Conservation (phyloP, 1,140 invertebrate genomes). For the Cotesia chilonis region DNA sequence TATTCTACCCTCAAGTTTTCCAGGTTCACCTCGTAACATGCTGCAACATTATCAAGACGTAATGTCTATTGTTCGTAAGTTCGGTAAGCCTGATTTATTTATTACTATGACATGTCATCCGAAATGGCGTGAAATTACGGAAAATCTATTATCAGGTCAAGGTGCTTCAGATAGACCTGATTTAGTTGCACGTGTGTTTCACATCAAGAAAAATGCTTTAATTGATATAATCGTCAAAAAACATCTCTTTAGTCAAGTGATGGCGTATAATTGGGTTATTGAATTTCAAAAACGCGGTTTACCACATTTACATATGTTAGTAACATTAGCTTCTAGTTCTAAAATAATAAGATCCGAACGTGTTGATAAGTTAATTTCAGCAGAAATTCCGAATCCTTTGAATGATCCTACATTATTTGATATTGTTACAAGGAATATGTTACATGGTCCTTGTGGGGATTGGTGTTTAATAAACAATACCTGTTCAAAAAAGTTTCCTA, state of each 20-base stretch:
- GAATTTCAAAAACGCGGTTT: slow-evolving; percentile 26
- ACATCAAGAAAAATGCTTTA: slow-evolving; percentile 32
- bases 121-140: too few species aligned
- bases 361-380: slow-evolving; percentile 36
- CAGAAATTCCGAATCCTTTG: slow-evolving; percentile 36
- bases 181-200: slow-evolving; percentile 33
- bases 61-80: slow-evolving; percentile 60
- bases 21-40: slow-evolving; percentile 57
- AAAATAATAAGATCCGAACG: slow-evolving; percentile 25
- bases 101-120: not conserved
- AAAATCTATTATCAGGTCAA: too few species aligned
- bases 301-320: slow-evolving; percentile 30
- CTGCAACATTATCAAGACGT: slow-evolving; percentile 58
- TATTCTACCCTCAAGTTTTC: slow-evolving; percentile 55
- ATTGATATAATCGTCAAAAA: slow-evolving; percentile 27
- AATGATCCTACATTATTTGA: slow-evolving; percentile 12
- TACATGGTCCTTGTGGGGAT: slow-evolving; percentile 52
- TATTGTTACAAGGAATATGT: slow-evolving; percentile 39
- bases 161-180: slow-evolving; percentile 48
- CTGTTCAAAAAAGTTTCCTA: slow-evolving; percentile 48
- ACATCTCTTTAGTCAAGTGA: slow-evolving; percentile 9
- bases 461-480: slow-evolving; percentile 42
- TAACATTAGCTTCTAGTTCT: slow-evolving; percentile 39
- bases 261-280: slow-evolving; percentile 17
- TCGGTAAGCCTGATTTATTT: slow-evolving; percentile 59